Conservation (phyloP, 2,888 invertebrate species). For the Erebia aethiops region DNA sequence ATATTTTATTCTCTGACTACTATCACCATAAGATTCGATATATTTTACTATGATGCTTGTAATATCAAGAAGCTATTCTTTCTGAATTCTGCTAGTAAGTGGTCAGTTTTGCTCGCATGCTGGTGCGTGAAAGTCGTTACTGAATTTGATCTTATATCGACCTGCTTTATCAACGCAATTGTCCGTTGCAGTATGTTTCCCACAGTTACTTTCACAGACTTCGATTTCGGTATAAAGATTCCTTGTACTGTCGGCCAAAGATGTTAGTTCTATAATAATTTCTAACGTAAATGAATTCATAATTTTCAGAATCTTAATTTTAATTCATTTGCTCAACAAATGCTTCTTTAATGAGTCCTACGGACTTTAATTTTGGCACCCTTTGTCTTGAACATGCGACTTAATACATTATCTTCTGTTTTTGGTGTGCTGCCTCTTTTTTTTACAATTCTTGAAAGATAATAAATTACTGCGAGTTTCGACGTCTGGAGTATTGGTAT, state of each 20-base stretch:
- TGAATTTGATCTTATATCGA: conserved; percentile 35
- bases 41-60: too few species aligned
- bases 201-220: conserved; percentile 33
- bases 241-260: not conserved
- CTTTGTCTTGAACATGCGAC: not conserved
- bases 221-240: conserved; percentile 7
- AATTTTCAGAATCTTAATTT: not conserved
- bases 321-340: not conserved
- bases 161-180: conserved; percentile 26
- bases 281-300: not conserved
- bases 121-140: conserved; percentile 37
- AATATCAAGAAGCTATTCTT: too few species aligned
- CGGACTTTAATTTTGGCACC: not conserved
- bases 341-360: not conserved
- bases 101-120: not conserved
- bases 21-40: too few species aligned
- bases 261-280: not conserved
- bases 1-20: too few species aligned
- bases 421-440: conserved; percentile 8
- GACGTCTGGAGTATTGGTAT: conserved; percentile 23
- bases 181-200: not conserved
- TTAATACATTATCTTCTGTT: not conserved
- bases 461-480: conserved; percentile 21
- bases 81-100: too few species aligned
- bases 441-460: not conserved